Percentiles rank a stretch among this genome's conserved stretches.
Conservation (phyloP, 1,140 invertebrate species). For the Caenorhabditis inopinata region DNA sequence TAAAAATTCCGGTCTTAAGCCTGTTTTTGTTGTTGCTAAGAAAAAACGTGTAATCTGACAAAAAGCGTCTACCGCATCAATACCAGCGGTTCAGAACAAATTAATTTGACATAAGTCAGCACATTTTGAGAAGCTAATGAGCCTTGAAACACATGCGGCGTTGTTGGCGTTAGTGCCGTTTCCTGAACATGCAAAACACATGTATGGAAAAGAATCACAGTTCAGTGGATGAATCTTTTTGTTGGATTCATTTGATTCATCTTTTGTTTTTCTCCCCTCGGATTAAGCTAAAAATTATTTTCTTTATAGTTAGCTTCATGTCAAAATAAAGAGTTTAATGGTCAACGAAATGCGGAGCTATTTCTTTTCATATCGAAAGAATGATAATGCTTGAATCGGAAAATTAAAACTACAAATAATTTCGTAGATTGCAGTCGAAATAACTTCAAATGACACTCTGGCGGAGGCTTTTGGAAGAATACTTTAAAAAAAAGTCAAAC, state of each 20-base stretch:
- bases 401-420: too few relatives aligned
- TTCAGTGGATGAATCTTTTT: neutral
- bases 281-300: too few relatives aligned
- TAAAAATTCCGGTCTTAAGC: neutral
- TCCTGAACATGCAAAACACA: neutral
- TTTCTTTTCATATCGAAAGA: too few relatives aligned
- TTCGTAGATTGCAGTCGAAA: too few relatives aligned
- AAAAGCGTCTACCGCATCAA: neutral
- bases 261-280: too few relatives aligned
- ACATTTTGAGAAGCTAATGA: constrained; percentile 6
- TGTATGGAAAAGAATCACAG: neutral
- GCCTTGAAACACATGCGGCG: constrained; percentile 29
- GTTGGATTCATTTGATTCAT: too few relatives aligned
- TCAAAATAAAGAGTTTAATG: neutral
- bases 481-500: too few relatives aligned
- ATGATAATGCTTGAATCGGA: too few relatives aligned
- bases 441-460: too few relatives aligned
- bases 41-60: neutral
- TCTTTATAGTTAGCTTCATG: neutral
- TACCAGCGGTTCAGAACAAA: neutral
- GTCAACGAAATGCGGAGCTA: too few relatives aligned
- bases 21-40: neutral
- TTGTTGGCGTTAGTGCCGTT: neutral
- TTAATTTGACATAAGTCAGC: constrained; percentile 29
- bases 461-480: too few relatives aligned